A percentile compares a stretch with the other conserved stretches of the same genome.
phyloP scores from a whole-genome alignment of 1,140 invertebrate genomes.

The Pachyrhynchus sulphureomaculatus region DNA sequence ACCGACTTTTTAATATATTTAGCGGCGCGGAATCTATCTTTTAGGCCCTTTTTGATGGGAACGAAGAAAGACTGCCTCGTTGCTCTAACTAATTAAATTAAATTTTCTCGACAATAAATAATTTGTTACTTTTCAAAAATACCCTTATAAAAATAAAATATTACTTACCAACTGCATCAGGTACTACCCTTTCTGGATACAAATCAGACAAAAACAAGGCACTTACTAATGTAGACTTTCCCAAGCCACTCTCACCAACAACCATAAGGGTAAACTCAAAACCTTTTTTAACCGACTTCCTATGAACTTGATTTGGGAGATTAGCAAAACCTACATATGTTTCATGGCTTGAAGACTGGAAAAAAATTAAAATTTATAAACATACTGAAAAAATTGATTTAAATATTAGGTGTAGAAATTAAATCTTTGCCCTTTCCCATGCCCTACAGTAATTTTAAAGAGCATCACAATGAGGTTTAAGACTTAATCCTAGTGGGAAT shows the following conservation, averaged over 20 bases:
- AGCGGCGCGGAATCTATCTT: too few species aligned
- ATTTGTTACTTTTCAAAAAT: too few species aligned
- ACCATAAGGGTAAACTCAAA: constrained; percentile 99
- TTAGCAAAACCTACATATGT: constrained; percentile 93
- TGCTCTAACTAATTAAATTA: too few species aligned
- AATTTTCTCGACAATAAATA: too few species aligned
- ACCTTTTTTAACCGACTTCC: constrained; percentile 96
- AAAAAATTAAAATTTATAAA: constrained; percentile 25
- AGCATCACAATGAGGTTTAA: too few species aligned
- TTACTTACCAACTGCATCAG: constrained; percentile 76
- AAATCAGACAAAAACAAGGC: constrained; percentile 96
- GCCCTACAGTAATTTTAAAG: too few species aligned
- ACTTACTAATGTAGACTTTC: constrained; percentile 97
- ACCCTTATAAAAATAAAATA: too few species aligned
- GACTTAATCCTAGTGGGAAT: too few species aligned
- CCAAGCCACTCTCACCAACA: constrained; percentile 94
- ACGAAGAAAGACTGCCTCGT: too few species aligned
- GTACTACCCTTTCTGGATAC: constrained; percentile 85
- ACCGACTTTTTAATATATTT: too few species aligned
- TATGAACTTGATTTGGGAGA: constrained; percentile 91
- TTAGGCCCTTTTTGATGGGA: too few species aligned
- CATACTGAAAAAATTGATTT: neutral
- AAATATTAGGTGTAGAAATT: neutral
- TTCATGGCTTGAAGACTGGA: constrained; percentile 76
- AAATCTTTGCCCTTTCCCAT: neutral